phyloP scores from a whole-genome alignment of 1,140 invertebrate species.

The Drosophila aff. region DNA sequence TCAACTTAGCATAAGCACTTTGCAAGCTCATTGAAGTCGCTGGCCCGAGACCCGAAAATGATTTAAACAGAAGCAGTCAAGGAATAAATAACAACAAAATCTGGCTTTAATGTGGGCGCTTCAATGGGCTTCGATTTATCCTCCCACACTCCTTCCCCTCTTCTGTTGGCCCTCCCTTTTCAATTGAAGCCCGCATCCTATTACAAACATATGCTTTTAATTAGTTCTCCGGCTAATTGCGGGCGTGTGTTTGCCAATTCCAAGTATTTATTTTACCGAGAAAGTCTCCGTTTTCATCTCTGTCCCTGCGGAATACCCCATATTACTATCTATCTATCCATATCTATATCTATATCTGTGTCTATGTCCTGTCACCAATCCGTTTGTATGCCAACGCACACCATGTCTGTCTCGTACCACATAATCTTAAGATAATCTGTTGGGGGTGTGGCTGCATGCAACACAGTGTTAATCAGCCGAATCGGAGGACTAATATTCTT shows the following conservation, averaged over 20 bases:
- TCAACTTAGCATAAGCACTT: constrained; percentile 34
- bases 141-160: neutral
- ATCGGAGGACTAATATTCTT: constrained; percentile 20
- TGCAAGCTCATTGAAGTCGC: constrained; percentile 34
- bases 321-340: neutral
- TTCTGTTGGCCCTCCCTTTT: constrained; percentile 17
- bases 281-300: constrained; percentile 14
- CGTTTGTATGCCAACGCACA: constrained; percentile 42
- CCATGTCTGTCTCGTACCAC: constrained; percentile 31
- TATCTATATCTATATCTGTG: neutral
- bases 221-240: constrained; percentile 43
- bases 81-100: neutral
- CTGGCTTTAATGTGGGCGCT: neutral
- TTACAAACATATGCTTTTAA: constrained; percentile 43
- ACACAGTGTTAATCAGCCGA: neutral
- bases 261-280: constrained; percentile 11
- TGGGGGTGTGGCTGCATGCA: constrained; percentile 48
- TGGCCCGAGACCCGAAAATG: constrained; percentile 5
- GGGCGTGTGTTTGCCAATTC: constrained; percentile 11
- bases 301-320: neutral
- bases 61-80: neutral
- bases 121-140: constrained; percentile 33
- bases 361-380: constrained; percentile 9
- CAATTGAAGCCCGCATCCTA: constrained; percentile 39
- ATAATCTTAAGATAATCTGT: constrained; percentile 30